Evolutionary conservation across 1,140 invertebrate genomes (phyloP).

Genomic region (Onthophagus taurus): DNA sequence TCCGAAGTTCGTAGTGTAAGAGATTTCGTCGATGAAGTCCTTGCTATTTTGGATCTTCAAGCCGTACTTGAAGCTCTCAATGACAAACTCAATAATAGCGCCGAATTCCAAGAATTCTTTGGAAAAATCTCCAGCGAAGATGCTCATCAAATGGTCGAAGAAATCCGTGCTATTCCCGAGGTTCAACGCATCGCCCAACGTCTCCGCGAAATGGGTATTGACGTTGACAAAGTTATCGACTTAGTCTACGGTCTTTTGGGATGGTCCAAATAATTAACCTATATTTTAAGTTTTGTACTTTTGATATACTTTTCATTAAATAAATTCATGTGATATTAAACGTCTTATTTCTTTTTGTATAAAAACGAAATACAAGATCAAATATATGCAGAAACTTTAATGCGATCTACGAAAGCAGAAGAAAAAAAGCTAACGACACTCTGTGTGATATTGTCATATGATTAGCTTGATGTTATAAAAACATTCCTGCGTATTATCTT

Average conservation of each 20-base stretch:
- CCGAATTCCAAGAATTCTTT: conserved; percentile 17
- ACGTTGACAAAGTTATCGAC: not conserved
- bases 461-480: too few relatives aligned
- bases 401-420: too few relatives aligned
- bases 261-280: too few relatives aligned
- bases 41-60: conserved; percentile 11
- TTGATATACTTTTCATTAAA: too few relatives aligned
- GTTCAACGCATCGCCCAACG: not conserved
- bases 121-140: conserved; percentile 14
- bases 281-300: too few relatives aligned
- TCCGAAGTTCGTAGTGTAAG: not conserved
- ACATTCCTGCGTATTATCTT: too few relatives aligned
- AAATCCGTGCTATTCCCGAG: conserved; percentile 1
- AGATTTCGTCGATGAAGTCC: conserved; percentile 17
- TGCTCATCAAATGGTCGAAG: conserved; percentile 14
- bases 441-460: too few relatives aligned
- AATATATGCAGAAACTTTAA: too few relatives aligned
- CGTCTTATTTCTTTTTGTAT: too few relatives aligned
- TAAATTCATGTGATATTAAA: too few relatives aligned
- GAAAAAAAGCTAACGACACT: too few relatives aligned
- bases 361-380: too few relatives aligned
- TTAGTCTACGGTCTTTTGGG: conserved; percentile 4
- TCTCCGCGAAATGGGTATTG: conserved; percentile 5
- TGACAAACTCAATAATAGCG: conserved; percentile 21
- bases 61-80: conserved; percentile 11